Percentiles rank a stretch among this genome's conserved stretches.
Evolutionary conservation across 1,140 invertebrate genomes (phyloP).

Genomic region (Octopus sinensis): DNA sequence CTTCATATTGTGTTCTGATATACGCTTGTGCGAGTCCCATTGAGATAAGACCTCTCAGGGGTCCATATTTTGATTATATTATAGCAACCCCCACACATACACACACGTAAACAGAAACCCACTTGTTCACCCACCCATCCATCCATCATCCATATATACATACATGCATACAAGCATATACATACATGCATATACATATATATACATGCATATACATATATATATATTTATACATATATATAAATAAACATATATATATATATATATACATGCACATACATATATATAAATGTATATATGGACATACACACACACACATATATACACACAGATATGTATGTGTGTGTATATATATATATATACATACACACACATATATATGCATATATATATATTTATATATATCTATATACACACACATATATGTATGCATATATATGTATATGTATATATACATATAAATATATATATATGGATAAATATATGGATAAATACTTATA

Average conservation of each 20-base stretch:
- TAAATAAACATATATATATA: neutral
- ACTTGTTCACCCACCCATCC: neutral
- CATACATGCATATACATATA: neutral
- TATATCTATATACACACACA: neutral
- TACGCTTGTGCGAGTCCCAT: too few species aligned
- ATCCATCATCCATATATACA: neutral
- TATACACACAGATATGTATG: neutral
- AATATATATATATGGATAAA: conserved; percentile 1
- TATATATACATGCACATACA: neutral
- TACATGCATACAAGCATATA: neutral
- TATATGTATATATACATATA: conserved; percentile 11
- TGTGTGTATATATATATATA: neutral
- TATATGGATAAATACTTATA: conserved; percentile 7
- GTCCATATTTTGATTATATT: too few species aligned
- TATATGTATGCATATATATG: neutral
- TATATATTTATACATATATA: neutral
- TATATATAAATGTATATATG: neutral
- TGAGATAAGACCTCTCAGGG: too few species aligned
- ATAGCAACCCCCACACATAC: neutral
- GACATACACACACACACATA: neutral
- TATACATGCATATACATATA: neutral
- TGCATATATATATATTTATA: neutral
- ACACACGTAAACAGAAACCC: neutral
- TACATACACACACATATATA: conserved; percentile 1
- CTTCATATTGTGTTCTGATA: too few species aligned